Percentiles rank a stretch among this genome's conserved stretches.
phyloP scores from a whole-genome alignment of 2,888 invertebrate genomes.

The Sinohyriopsis cumingii region DNA sequence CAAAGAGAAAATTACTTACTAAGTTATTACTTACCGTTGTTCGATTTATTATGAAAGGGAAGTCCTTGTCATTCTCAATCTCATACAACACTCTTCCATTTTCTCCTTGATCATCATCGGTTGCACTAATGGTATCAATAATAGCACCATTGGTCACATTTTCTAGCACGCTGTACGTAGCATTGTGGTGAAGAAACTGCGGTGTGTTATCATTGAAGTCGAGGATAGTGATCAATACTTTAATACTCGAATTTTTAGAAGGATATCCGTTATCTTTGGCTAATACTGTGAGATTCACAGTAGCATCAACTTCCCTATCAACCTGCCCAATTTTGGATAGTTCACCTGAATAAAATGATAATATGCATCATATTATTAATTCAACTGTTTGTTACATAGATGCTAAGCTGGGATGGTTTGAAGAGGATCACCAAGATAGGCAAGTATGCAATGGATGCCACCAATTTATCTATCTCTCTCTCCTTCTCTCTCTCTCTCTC shows the following conservation, averaged over 20 bases:
- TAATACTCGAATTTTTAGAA: neutral
- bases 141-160: neutral
- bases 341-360: constrained; percentile 10
- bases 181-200: constrained; percentile 1
- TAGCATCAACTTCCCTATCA: constrained; percentile 26
- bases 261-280: constrained; percentile 29
- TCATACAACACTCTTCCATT: constrained; percentile 2
- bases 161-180: constrained; percentile 1
- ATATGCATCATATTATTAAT: too few relatives aligned
- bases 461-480: too few relatives aligned
- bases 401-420: too few relatives aligned
- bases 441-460: too few relatives aligned
- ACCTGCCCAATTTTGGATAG: constrained; percentile 16
- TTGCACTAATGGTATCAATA: constrained; percentile 5
- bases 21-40: constrained; percentile 4
- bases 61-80: neutral
- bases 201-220: constrained; percentile 21
- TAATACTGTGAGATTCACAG: constrained; percentile 5
- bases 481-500: too few relatives aligned
- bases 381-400: too few relatives aligned
- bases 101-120: constrained; percentile 6
- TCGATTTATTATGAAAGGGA: constrained; percentile 6
- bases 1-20: too few relatives aligned
- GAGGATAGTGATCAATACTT: constrained; percentile 10
- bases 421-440: too few relatives aligned